Conservation (phyloP, 2,113 vertebrate species). For the Salminus brasiliensis region DNA sequence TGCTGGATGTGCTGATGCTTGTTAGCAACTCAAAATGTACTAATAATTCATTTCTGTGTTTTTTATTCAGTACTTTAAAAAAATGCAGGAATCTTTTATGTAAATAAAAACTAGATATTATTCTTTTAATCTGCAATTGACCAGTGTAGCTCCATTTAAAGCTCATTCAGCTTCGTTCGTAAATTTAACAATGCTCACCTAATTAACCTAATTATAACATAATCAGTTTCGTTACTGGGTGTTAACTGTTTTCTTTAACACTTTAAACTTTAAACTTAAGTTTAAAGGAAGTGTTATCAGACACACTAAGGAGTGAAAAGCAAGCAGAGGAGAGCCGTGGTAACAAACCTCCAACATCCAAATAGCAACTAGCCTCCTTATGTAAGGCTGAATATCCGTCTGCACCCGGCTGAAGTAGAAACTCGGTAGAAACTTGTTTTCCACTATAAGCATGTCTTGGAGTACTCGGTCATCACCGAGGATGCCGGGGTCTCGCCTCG, state of each 20-base stretch:
- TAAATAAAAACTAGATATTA: constrained; percentile 76
- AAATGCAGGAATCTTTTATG: constrained; percentile 62
- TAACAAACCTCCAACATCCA: constrained; percentile 97
- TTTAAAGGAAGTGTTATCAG: background rate
- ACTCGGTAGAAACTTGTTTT: constrained; percentile 90
- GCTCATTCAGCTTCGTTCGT: too few relatives aligned
- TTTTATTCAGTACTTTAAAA: constrained; percentile 71
- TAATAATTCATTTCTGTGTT: constrained; percentile 67
- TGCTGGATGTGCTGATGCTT: background rate
- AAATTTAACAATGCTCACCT: too few relatives aligned
- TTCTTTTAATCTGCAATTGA: constrained; percentile 45
- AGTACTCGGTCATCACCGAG: constrained; percentile 89
- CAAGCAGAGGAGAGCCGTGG: constrained; percentile 35
- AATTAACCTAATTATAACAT: too few relatives aligned
- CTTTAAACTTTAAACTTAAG: too few relatives aligned
- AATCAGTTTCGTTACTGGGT: too few relatives aligned
- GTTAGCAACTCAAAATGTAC: constrained; percentile 1
- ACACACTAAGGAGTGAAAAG: background rate
- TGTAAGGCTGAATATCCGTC: constrained; percentile 91
- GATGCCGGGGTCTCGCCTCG: constrained; percentile 85
- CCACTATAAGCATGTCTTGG: constrained; percentile 87
- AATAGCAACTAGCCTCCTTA: constrained; percentile 91
- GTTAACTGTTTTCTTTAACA: too few relatives aligned
- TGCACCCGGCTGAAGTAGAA: constrained; percentile 93
- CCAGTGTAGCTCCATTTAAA: too few relatives aligned